phyloP scores from a whole-genome alignment of 2,113 vertebrate species.

The Myotis brandtii region DNA sequence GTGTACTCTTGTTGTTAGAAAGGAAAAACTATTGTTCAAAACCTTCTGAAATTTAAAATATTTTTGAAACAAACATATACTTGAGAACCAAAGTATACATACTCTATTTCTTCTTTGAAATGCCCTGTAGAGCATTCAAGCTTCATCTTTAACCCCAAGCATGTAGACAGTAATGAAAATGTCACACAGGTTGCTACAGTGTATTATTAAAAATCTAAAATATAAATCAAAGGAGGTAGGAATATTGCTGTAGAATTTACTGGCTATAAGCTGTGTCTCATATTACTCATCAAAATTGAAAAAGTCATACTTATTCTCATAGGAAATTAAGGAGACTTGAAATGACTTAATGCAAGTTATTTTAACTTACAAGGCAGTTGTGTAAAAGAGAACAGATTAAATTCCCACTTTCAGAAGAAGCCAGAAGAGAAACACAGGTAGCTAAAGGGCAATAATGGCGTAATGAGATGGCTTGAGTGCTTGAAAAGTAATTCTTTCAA shows the following conservation, averaged over 20 bases:
- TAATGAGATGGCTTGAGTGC: constrained; percentile 49
- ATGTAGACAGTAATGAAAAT: constrained; percentile 76
- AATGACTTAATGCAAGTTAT: constrained; percentile 73
- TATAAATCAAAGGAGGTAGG: constrained; percentile 47
- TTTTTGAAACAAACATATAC: constrained; percentile 50
- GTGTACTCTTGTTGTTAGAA: not conserved
- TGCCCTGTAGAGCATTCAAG: constrained; percentile 43
- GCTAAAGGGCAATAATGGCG: constrained; percentile 55
- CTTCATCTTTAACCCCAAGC: constrained; percentile 78
- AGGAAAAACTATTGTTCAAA: not conserved
- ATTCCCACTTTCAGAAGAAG: constrained; percentile 65
- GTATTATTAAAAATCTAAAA: constrained; percentile 77
- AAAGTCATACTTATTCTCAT: constrained; percentile 74
- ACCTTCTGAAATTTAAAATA: not conserved
- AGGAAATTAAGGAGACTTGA: constrained; percentile 79
- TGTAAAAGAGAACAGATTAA: constrained; percentile 72
- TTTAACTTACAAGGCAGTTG: constrained; percentile 75
- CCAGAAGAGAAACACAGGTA: constrained; percentile 36
- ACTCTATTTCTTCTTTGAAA: constrained; percentile 13
- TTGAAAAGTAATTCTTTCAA: constrained; percentile 34
- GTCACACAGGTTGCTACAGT: constrained; percentile 61
- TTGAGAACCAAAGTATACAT: not conserved
- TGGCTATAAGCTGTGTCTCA: constrained; percentile 59
- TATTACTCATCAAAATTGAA: constrained; percentile 70
- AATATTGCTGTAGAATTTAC: constrained; percentile 74